Evolutionary conservation across 2,113 vertebrate genomes (phyloP), one percentile per base, ranked within the genome.

Genomic region (Thunnus thynnus): DNA sequence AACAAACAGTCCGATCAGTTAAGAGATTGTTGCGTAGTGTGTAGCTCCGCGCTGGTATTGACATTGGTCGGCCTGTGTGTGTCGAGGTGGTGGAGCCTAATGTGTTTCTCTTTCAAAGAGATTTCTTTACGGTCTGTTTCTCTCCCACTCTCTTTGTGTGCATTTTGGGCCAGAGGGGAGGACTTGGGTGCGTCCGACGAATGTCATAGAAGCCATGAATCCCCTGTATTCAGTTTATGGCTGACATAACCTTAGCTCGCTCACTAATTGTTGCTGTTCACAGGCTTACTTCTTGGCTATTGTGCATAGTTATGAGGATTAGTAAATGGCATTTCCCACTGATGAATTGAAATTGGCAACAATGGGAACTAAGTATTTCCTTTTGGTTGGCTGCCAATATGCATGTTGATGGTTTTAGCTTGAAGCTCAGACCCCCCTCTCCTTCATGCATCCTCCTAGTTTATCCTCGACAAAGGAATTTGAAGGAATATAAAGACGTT

Each of bases 101-200:
- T 80, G 86, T 36, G 73, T 82, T 88, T 17, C 63, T 67, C 65
- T 82, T 79, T 88, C 76, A 86, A 64, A 90, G 83, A 72, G 47
- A 88, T 85, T 27, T 86, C 71, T 86, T 93, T 55, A 83, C 76
- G 83, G 84, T 86, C 87, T 75, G 84, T 87, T 88, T 91, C 65
- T 14, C 85, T 63, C 61, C 18, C 47, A 22, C 60, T 69, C 30
- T 41, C 73, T 82, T 54, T 85, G 82, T 83, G 72, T 41, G 36
- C 9, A 41, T 66, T 88, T 65, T 4, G 16, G 68, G 61, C 16
- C 64, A 44, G 18, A 30, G 62, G 48, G 60, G 48, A 13, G 47
- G 65, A 69, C 64, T 10, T 0, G 6, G 41, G 55, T 74, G 69
- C 27, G 57, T 76, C 79, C 18, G 4, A 58, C 18, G 4, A 58